Percentiles rank a stretch among this genome's conserved stretches.
Conservation (phyloP, 2,113 vertebrate species). For the Syngnathus floridae region DNA sequence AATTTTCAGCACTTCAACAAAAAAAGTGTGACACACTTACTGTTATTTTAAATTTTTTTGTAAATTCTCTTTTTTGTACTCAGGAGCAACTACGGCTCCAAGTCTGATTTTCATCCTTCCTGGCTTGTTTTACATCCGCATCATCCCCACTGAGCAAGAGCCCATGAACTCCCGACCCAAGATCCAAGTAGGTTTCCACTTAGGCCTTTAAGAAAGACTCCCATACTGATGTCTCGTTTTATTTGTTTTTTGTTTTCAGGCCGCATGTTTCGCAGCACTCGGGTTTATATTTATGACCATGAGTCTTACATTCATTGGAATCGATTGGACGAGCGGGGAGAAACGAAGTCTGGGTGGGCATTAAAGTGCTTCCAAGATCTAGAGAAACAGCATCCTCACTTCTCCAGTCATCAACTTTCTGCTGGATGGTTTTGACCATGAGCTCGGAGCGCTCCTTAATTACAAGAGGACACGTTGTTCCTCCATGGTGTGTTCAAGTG, state of each 20-base stretch:
- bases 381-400: slow-evolving; percentile 19
- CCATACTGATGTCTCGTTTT: background rate
- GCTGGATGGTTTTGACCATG: slow-evolving; percentile 29
- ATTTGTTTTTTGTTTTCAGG: slow-evolving; percentile 55
- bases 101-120: slow-evolving; percentile 86
- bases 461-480: slow-evolving; percentile 18
- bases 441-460: slow-evolving; percentile 32
- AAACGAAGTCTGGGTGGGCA: slow-evolving; percentile 68
- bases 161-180: slow-evolving; percentile 75
- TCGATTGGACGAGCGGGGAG: slow-evolving; percentile 75
- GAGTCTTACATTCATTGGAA: slow-evolving; percentile 78
- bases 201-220: background rate
- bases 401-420: background rate
- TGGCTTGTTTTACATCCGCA: slow-evolving; percentile 80
- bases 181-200: slow-evolving; percentile 67
- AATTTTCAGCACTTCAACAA: background rate
- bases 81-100: slow-evolving; percentile 82
- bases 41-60: too few species aligned
- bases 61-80: slow-evolving; percentile 9
- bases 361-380: slow-evolving; percentile 45
- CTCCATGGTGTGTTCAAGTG: slow-evolving; percentile 26
- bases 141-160: slow-evolving; percentile 73
- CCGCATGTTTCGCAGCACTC: slow-evolving; percentile 72
- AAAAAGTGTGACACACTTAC: background rate
- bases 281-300: slow-evolving; percentile 81